These are phyloP conservation scores for Melanostoma mellinum DNA, from an alignment of 2,888 invertebrate species.

Conservation along the genomic window DNA sequence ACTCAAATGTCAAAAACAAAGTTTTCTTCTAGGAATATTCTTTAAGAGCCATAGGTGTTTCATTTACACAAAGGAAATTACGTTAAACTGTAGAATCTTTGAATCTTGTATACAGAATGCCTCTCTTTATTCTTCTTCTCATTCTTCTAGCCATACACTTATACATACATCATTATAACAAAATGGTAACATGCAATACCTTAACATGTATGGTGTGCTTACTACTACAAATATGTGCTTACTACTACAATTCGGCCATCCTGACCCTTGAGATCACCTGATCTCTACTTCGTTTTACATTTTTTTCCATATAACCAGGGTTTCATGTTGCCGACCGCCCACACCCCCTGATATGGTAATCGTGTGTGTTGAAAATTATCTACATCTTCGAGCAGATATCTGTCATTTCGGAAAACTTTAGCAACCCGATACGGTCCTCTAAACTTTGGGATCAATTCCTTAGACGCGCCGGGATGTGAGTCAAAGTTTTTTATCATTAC, in stretches of 20 bases:
- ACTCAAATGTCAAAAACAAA: no score
- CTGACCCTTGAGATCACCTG: constrained; percentile 47
- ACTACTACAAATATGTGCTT: not conserved
- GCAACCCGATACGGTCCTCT: constrained; percentile 25
- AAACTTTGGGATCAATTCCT: constrained; percentile 74
- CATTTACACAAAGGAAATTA: no score
- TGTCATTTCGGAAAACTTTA: constrained; percentile 38
- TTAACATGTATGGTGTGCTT: not conserved
- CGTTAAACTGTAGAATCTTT: no score
- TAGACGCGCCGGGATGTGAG: constrained; percentile 63
- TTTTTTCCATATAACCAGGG: constrained; percentile 58
- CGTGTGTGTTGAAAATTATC: constrained; percentile 38
- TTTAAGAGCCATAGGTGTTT: no score
- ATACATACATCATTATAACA: not conserved
- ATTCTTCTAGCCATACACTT: no score
- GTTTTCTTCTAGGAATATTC: no score
- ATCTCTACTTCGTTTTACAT: constrained; percentile 14
- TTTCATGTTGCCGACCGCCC: constrained; percentile 40
- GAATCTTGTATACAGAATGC: no score
- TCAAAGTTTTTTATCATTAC: constrained; percentile 14
- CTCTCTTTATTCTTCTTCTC: no score
- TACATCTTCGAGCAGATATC: constrained; percentile 28
- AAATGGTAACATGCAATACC: not conserved
- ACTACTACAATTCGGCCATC: constrained; percentile 50
- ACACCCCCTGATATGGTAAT: constrained; percentile 41